Evolutionary conservation across 2,113 vertebrate species (phyloP), one percentile per base, ranked within the genome.

Genomic region (Thymallus thymallus): DNA sequence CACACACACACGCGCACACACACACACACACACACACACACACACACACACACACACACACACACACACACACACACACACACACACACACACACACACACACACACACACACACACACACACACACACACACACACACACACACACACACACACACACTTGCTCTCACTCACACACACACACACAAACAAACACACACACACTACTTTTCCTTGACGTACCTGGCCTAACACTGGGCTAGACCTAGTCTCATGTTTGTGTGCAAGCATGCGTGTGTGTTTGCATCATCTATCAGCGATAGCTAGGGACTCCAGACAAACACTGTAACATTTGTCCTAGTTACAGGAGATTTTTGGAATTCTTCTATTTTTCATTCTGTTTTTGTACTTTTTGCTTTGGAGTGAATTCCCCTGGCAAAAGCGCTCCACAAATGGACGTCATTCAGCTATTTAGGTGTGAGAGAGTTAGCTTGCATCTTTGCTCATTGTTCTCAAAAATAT

Each of bases 401-500:
- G 26, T 66, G 30, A 66, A 66, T 69, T 48, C 41, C 41, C 41
- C 51, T n/a, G 24, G 30, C 26, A n/a, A 35, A 58, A 10, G 24
- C 7, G 3, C 69, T 18, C 1, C 66, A 45, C 51, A 5, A 18
- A 45, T 45, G 22, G 6, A 23, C 63, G 45, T 67, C 48, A 56
- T 56, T 4, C 18, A 5, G 24, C 61, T 66, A 24, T 69, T 79
- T 55, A 24, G 51, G 55, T 64, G 30, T 32, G 30, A 58, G 26
- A 45, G 35, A 41, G 23, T 65, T 24, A 81, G 66, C 12, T 16
- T 56, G n/a, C 13, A 26, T 77, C 5, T 68, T 71, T 72, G 61
- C 72, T 79, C 71, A 76, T 76, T 55, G 46, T 71, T 82, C 77
- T 76, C 77, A 66, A 75, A 72, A 77, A 77, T 71, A 71, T 9